Conservation (phyloP, 1,140 invertebrate species). For the Hypothenemus hampei region DNA sequence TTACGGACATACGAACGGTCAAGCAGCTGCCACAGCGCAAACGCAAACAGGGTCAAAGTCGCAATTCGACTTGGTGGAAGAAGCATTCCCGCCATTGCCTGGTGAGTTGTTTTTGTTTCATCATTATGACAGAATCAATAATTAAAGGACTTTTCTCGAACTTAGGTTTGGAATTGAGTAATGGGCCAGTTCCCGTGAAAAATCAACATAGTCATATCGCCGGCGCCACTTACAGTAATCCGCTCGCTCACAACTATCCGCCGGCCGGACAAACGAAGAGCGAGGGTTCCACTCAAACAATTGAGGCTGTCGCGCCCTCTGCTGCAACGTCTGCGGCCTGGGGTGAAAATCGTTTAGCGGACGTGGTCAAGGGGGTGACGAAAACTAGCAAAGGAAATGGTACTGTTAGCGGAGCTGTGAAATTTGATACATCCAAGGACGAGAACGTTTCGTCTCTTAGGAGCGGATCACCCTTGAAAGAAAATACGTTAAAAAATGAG, state of each 20-base stretch:
- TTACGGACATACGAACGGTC: constrained; percentile 6
- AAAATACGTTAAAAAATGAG: too few species aligned
- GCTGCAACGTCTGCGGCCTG: constrained; percentile 27
- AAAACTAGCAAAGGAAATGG: constrained; percentile 43
- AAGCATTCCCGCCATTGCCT: constrained; percentile 77
- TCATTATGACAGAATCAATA: not conserved
- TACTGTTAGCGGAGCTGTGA: not conserved
- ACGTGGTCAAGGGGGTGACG: constrained; percentile 74
- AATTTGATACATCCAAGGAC: too few species aligned
- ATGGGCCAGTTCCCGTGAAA: constrained; percentile 29
- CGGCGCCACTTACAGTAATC: constrained; percentile 6
- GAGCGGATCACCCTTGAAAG: not conserved
- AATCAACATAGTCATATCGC: not conserved
- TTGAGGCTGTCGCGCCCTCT: constrained; percentile 3
- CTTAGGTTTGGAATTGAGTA: constrained; percentile 22
- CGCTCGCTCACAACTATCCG: constrained; percentile 1
- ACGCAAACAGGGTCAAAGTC: constrained; percentile 39
- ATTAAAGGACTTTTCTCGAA: constrained; percentile 4
- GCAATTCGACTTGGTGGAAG: constrained; percentile 75
- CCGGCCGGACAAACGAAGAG: not conserved
- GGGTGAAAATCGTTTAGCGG: constrained; percentile 61
- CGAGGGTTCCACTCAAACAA: constrained; percentile 15
- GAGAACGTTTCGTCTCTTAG: not conserved
- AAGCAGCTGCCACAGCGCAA: constrained; percentile 2
- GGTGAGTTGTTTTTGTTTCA: constrained; percentile 41